Conservation (phyloP, 2,888 invertebrate genomes). For the Eutolmus rufibarbis region DNA sequence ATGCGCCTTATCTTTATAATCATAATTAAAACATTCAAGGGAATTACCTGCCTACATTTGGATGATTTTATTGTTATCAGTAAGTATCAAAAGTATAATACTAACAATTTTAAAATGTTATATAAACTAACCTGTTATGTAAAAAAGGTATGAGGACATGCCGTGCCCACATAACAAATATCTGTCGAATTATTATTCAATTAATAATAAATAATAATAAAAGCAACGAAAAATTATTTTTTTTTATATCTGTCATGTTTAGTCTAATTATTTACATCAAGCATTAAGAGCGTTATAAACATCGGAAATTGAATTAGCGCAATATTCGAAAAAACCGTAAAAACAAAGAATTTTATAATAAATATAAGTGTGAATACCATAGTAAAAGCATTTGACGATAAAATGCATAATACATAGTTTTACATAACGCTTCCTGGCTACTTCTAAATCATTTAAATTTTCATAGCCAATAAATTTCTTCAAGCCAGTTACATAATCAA, state of each 20-base stretch:
- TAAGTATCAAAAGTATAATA: too few species aligned
- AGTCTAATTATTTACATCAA: background rate
- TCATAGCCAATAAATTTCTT: conserved; percentile 17
- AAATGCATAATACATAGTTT: conserved; percentile 6
- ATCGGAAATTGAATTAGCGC: background rate
- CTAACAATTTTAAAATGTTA: background rate
- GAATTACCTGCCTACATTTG: background rate
- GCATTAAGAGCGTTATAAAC: background rate
- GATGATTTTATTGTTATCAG: too few species aligned
- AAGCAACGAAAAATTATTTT: too few species aligned
- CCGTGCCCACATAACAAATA: too few species aligned
- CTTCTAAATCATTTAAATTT: background rate
- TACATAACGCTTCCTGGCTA: background rate
- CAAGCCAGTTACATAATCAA: conserved; percentile 7
- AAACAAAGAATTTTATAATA: background rate
- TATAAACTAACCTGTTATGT: background rate
- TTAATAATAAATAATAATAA: too few species aligned
- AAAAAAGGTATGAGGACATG: too few species aligned
- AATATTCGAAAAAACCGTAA: conserved; percentile 15
- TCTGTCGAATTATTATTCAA: too few species aligned
- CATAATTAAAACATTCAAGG: too few species aligned
- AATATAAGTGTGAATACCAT: background rate
- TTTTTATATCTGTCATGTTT: background rate
- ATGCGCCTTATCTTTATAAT: too few species aligned
- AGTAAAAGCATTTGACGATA: conserved; percentile 10